phyloP scores from a whole-genome alignment of 2,888 invertebrate genomes.

The Colletes collaris region DNA sequence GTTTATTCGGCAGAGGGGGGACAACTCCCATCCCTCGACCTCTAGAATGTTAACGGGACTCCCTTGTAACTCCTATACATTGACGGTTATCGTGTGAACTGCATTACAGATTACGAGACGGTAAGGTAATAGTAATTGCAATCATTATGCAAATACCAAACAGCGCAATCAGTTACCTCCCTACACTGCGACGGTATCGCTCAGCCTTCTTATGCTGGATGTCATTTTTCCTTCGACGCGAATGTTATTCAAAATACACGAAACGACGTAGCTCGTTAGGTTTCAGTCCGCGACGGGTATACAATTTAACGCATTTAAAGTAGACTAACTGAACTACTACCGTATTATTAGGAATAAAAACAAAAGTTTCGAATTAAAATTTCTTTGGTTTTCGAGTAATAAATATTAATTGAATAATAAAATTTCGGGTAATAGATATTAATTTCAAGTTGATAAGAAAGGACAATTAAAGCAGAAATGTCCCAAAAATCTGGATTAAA shows the following conservation, averaged over 20 bases:
- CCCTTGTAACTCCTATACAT: conserved; percentile 73
- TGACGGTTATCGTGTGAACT: conserved; percentile 69
- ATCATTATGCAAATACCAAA: conserved; percentile 72
- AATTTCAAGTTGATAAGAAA: no score
- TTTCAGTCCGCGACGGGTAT: not conserved
- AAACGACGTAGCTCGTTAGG: conserved; percentile 8
- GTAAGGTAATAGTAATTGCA: conserved; percentile 69
- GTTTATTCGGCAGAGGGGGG: not conserved
- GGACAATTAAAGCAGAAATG: no score
- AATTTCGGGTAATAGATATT: no score
- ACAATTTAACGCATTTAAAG: not conserved
- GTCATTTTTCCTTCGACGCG: conserved; percentile 16
- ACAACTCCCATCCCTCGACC: conserved; percentile 31
- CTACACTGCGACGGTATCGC: conserved; percentile 24
- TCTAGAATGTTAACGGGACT: conserved; percentile 68
- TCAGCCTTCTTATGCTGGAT: conserved; percentile 8
- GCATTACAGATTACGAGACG: conserved; percentile 69
- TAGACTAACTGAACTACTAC: no score
- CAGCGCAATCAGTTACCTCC: conserved; percentile 41
- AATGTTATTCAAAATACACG: conserved; percentile 25
- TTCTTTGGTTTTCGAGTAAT: no score
- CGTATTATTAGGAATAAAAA: no score
- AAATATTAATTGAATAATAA: no score
- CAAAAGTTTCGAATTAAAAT: no score
- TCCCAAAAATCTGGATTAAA: no score